These are phyloP conservation scores for Drosophila recens DNA, from an alignment of 2,888 invertebrate species.

Conservation along the genomic window DNA sequence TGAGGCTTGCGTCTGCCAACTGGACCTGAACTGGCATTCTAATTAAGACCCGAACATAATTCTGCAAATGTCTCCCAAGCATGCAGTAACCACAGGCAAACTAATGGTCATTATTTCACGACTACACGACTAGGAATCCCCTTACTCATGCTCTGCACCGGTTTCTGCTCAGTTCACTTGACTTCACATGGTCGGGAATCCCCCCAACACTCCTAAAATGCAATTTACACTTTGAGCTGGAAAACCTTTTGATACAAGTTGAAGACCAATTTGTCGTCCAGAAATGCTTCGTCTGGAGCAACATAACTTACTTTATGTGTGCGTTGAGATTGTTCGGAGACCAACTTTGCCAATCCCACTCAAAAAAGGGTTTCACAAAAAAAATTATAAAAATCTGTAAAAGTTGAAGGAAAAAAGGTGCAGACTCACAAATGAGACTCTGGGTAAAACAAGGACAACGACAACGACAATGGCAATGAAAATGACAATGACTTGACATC, in stretches of 20 bases:
- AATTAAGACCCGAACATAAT: slow-evolving; percentile 70
- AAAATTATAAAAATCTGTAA: slow-evolving; percentile 66
- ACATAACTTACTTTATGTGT: slow-evolving; percentile 63
- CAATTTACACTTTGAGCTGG: slow-evolving; percentile 60
- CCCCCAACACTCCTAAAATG: slow-evolving; percentile 25
- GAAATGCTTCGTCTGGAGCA: slow-evolving; percentile 50
- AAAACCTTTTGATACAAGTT: slow-evolving; percentile 55
- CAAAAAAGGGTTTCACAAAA: slow-evolving; percentile 42
- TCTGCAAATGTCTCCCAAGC: slow-evolving; percentile 68
- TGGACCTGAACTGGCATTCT: slow-evolving; percentile 55
- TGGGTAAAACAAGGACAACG: slow-evolving; percentile 39
- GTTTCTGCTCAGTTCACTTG: slow-evolving; percentile 30
- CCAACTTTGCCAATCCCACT: slow-evolving; percentile 3
- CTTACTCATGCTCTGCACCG: neutral
- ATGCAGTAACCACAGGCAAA: slow-evolving; percentile 50
- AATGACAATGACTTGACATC: slow-evolving; percentile 58
- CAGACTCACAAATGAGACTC: slow-evolving; percentile 42
- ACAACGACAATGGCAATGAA: slow-evolving; percentile 29
- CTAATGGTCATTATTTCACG: slow-evolving; percentile 67
- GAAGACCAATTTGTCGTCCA: slow-evolving; percentile 72
- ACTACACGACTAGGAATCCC: slow-evolving; percentile 25
- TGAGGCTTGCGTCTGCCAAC: slow-evolving; percentile 47
- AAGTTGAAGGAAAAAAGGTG: slow-evolving; percentile 36
- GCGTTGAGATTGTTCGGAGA: slow-evolving; percentile 48
- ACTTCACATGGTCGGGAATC: slow-evolving; percentile 21